These are phyloP conservation scores for Probaryconus sp. DNA, from an alignment of 1,140 invertebrate genomes.

Conservation along the genomic window DNA sequence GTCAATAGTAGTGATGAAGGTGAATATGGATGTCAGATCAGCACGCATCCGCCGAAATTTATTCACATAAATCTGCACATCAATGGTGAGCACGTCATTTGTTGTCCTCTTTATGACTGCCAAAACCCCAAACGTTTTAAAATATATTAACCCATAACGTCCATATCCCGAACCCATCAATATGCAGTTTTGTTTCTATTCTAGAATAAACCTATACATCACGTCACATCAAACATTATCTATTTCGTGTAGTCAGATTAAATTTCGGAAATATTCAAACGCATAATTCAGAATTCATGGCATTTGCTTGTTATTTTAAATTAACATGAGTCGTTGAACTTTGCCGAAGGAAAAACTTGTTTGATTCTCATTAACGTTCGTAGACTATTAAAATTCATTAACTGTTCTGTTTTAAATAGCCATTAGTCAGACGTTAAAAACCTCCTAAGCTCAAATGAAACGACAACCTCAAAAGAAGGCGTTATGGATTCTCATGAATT, in stretches of 20 bases:
- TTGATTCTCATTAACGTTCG: slow-evolving; percentile 34
- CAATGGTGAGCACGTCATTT: slow-evolving; percentile 81
- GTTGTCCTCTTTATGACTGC: slow-evolving; percentile 28
- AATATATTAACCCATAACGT: neutral
- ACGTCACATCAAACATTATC: no score
- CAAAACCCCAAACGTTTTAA: slow-evolving; percentile 29
- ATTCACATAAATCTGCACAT: slow-evolving; percentile 85
- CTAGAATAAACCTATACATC: no score
- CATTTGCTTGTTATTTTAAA: slow-evolving; percentile 34
- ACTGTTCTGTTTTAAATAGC: slow-evolving; percentile 20
- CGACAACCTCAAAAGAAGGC: no score
- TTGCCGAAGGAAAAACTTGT: slow-evolving; percentile 24
- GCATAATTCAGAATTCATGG: slow-evolving; percentile 54
- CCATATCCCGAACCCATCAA: no score
- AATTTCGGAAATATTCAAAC: no score
- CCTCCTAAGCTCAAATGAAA: no score
- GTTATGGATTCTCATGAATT: no score
- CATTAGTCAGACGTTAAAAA: neutral
- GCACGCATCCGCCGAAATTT: slow-evolving; percentile 86
- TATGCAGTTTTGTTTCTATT: no score
- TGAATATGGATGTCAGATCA: slow-evolving; percentile 87
- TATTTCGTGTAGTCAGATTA: no score
- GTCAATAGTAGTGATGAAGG: slow-evolving; percentile 85
- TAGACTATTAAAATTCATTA: slow-evolving; percentile 44
- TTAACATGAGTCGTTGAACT: slow-evolving; percentile 52